A percentile compares a stretch with the other conserved stretches of the same genome.
phyloP scores from a whole-genome alignment of 1,140 invertebrate genomes.

The Bicyclus anynana region DNA sequence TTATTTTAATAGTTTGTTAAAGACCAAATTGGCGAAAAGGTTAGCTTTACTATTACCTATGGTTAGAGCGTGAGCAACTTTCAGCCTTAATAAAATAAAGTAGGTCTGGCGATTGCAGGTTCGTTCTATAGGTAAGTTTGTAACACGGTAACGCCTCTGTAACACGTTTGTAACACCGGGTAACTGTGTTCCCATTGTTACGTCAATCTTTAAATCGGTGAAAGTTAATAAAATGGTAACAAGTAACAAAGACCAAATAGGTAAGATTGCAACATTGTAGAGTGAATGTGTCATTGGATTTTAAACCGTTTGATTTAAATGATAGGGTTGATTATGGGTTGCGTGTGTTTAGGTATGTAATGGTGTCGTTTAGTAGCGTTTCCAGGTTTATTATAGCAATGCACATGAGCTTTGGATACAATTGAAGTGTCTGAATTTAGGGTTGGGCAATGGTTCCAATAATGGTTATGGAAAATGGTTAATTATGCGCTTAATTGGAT shows the following conservation, averaged over 20 bases:
- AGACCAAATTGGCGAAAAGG: too few relatives aligned
- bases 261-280: slow-evolving; percentile 24
- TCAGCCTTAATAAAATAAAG: too few relatives aligned
- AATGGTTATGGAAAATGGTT: too few relatives aligned
- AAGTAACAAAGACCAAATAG: slow-evolving; percentile 28
- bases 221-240: slow-evolving; percentile 34
- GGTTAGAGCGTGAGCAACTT: too few relatives aligned
- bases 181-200: slow-evolving; percentile 21
- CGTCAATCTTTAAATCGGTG: slow-evolving; percentile 30
- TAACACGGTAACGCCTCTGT: slow-evolving; percentile 2
- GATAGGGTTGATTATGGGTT: slow-evolving; percentile 11
- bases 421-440: slow-evolving; percentile 20
- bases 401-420: slow-evolving; percentile 25
- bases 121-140: too few relatives aligned
- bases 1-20: too few relatives aligned
- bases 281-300: not conserved
- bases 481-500: not conserved
- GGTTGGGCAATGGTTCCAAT: too few relatives aligned
- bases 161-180: not conserved
- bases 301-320: not conserved
- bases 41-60: too few relatives aligned
- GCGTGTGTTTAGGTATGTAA: not conserved
- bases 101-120: too few relatives aligned
- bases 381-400: slow-evolving; percentile 26
- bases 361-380: slow-evolving; percentile 24